Evolutionary conservation across 64 coral and sea anemone species (phyloP), one percentile per base, ranked within the genome.

Genomic region (Hydrozoanthus tunicans): DNA sequence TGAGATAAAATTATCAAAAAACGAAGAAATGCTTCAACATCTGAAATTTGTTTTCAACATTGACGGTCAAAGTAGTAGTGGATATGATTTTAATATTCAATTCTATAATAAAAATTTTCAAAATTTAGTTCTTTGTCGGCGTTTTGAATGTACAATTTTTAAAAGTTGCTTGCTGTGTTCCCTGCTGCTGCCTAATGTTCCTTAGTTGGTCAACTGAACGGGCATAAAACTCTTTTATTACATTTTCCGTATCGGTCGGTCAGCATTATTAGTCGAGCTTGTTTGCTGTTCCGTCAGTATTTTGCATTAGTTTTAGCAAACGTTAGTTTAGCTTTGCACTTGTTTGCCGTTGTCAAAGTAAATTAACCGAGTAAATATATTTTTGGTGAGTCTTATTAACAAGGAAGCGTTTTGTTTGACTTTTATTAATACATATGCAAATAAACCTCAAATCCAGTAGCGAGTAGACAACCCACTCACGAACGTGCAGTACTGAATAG

Each of bases 281-380:
- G 64, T 66, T 15, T 17, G 12, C 12, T 66, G 10, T 15, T 17
- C 64, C 64, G 64, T 11, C 17, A 11, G 17, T 3, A n/a, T 52
- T 58, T 55, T 23, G 6, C n/a, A 62, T 58, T 81, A 25, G 24
- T 4, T 51, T 51, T 81, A 13, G 9, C 9, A 9, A 12, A 5
- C 9, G 51, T 77, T 17, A 9, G 43, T 14, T 73, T 4, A 9
- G 10, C 3, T 77, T 63, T 81, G 25, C 25, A 25, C 8, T 43
- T 32, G 9, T 81, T 81, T 65, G 4, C 55, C 11, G 7, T 79
- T 57, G 26, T 81, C 24, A 32, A 64, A 82, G 51, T 65, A 26
- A 82, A 52, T 65, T 51, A 82, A 43, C 65, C 51, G 13, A 82
- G 80, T 64, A 82, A 82, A 65, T 27, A 81, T 81, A 63, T 65